Percentiles rank a stretch among this genome's conserved stretches.
Conservation (phyloP, 2,113 vertebrate species). For the Thamnophis sirtalis region DNA sequence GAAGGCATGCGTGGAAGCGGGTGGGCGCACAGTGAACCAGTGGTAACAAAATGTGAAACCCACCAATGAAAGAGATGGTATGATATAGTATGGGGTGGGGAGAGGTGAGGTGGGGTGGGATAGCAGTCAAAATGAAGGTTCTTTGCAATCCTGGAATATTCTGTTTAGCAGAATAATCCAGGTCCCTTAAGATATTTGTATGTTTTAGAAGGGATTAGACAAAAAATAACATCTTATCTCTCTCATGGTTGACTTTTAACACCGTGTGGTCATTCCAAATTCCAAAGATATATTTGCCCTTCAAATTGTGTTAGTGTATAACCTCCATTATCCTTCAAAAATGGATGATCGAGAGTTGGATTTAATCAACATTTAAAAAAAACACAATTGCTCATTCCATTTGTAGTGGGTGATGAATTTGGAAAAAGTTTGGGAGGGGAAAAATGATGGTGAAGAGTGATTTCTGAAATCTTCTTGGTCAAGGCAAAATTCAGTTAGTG, state of each 20-base stretch:
- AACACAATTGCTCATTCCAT: not conserved
- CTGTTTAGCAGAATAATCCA: not conserved
- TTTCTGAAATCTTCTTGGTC: not conserved
- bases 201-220: not conserved
- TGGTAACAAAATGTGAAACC: no score
- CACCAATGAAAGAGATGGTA: no score
- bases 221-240: not conserved
- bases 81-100: no score
- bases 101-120: not conserved
- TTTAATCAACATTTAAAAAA: not conserved
- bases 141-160: not conserved
- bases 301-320: not conserved
- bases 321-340: not conserved
- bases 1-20: no score
- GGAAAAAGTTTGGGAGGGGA: no score
- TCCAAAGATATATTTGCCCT: not conserved
- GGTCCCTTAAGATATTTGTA: not conserved
- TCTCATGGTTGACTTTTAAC: not conserved
- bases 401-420: not conserved
- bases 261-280: not conserved
- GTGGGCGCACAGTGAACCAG: no score
- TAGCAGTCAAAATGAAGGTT: not conserved
- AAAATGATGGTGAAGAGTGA: no score
- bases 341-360: not conserved
- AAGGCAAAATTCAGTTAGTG: not conserved